These are phyloP conservation scores for Drosophila busckii DNA, from an alignment of 1,140 invertebrate genomes.

Conservation along the genomic window DNA sequence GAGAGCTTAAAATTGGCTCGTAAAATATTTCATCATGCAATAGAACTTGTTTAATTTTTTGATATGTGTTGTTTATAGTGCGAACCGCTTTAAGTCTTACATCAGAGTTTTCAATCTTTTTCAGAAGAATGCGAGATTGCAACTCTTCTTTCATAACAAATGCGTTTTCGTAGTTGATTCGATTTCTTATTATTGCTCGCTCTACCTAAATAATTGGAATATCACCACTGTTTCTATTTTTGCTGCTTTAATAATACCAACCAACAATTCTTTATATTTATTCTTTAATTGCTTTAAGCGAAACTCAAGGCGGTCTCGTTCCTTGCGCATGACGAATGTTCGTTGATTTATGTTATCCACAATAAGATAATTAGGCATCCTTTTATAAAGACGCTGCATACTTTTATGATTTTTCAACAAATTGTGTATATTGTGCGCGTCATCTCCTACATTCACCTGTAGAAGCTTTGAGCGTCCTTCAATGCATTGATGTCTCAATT, in stretches of 20 bases:
- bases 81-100: conserved; percentile 67
- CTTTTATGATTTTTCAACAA: conserved; percentile 61
- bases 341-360: conserved; percentile 73
- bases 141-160: conserved; percentile 61
- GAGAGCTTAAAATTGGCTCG: conserved; percentile 67
- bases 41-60: conserved; percentile 62
- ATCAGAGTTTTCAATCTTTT: conserved; percentile 71
- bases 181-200: conserved; percentile 53
- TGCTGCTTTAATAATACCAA: neutral
- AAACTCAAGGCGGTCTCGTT: conserved; percentile 60
- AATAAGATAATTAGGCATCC: conserved; percentile 68
- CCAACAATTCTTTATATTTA: conserved; percentile 40
- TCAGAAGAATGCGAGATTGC: conserved; percentile 37
- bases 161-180: conserved; percentile 66
- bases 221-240: neutral
- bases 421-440: conserved; percentile 58
- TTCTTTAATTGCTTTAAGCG: conserved; percentile 46
- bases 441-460: conserved; percentile 48
- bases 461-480: conserved; percentile 62
- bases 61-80: conserved; percentile 63
- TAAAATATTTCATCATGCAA: conserved; percentile 66
- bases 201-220: conserved; percentile 9
- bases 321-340: conserved; percentile 72
- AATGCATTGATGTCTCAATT: conserved; percentile 50
- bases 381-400: conserved; percentile 65